Conservation (phyloP, 2,797 vertebrate genomes). For the Myotis myotis region DNA sequence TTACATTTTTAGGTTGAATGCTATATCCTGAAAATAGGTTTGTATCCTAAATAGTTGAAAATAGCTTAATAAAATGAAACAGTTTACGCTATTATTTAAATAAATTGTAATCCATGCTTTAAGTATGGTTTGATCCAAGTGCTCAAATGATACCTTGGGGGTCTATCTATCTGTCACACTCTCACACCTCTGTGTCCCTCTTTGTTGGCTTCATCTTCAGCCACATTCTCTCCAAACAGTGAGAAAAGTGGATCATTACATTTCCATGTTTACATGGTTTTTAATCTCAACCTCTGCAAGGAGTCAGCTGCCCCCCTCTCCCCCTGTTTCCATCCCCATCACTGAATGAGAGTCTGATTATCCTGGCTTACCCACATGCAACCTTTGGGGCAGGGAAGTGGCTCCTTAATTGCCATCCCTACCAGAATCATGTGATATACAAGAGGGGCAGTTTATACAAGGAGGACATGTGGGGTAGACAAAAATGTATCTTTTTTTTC, state of each 20-base stretch:
- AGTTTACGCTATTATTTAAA: background rate
- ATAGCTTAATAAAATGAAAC: conserved; percentile 10
- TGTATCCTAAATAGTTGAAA: background rate
- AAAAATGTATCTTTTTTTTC: background rate
- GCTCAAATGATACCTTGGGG: background rate
- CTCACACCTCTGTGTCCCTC: background rate
- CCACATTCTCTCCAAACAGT: background rate
- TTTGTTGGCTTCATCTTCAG: background rate
- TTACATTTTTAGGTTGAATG: background rate
- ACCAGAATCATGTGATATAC: background rate
- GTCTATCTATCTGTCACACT: background rate
- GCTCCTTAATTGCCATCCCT: background rate
- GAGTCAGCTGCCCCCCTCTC: background rate
- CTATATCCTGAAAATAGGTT: background rate
- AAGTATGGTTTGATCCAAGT: background rate
- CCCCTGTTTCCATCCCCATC: background rate
- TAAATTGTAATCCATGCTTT: background rate
- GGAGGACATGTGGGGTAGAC: background rate
- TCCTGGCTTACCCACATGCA: background rate
- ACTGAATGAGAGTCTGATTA: background rate
- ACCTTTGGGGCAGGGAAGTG: background rate
- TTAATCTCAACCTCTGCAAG: background rate
- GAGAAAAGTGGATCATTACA: background rate
- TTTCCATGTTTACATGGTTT: background rate
- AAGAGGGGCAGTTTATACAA: background rate